These are phyloP conservation scores for Procambarus clarkii DNA, from an alignment of 1,140 invertebrate genomes.

Conservation along the genomic window DNA sequence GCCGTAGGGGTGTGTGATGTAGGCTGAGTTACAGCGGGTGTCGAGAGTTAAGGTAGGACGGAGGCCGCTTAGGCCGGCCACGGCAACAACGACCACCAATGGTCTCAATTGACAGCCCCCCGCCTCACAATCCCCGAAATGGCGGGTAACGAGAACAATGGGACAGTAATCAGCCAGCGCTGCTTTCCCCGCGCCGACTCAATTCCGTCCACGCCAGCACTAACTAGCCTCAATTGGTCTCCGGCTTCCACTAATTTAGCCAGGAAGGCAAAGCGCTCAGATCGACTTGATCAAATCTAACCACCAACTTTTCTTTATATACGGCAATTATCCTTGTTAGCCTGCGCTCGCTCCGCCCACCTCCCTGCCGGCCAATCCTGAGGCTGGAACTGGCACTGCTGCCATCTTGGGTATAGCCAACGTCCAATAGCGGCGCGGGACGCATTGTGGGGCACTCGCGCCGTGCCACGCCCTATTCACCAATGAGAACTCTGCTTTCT, in stretches of 20 bases:
- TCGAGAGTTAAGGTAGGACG: not conserved
- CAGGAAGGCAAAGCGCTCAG: slow-evolving; percentile 65
- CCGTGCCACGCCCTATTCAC: slow-evolving; percentile 11
- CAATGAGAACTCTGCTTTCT: slow-evolving; percentile 43
- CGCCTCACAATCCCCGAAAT: slow-evolving; percentile 43
- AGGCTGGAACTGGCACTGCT: slow-evolving; percentile 35
- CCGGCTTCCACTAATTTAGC: slow-evolving; percentile 65
- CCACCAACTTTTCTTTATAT: slow-evolving; percentile 72
- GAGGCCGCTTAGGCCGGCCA: not conserved
- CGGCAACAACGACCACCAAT: slow-evolving; percentile 44
- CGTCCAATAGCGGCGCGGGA: slow-evolving; percentile 34
- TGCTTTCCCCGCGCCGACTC: slow-evolving; percentile 35
- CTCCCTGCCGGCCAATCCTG: slow-evolving; percentile 21
- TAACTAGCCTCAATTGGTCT: slow-evolving; percentile 65
- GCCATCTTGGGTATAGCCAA: slow-evolving; percentile 4
- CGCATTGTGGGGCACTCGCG: slow-evolving; percentile 8
- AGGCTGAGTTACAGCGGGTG: not conserved
- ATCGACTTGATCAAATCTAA: slow-evolving; percentile 71
- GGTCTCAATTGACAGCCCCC: slow-evolving; percentile 35
- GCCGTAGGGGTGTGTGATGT: not conserved
- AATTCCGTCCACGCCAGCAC: slow-evolving; percentile 16
- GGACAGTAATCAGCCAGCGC: slow-evolving; percentile 40
- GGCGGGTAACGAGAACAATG: slow-evolving; percentile 51
- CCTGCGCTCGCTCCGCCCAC: slow-evolving; percentile 30
- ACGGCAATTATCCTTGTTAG: slow-evolving; percentile 69